These are phyloP conservation scores for Tokudaia muenninki DNA, from an alignment of 2,797 vertebrate species.

Conservation along the genomic window DNA sequence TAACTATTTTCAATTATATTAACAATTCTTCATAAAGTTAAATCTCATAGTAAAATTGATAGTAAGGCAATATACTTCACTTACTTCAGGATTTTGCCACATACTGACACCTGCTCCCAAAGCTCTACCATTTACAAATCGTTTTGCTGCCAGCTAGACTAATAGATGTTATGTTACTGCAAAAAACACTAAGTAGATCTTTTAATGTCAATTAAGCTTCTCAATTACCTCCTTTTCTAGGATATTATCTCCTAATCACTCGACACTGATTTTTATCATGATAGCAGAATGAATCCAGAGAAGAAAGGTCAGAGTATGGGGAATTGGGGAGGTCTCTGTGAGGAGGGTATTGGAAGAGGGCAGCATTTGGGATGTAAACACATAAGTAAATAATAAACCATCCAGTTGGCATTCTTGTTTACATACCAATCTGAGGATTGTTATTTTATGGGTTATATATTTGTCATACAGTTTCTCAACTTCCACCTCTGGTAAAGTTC, in stretches of 20 bases:
- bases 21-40: neutral
- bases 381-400: conserved; percentile 3
- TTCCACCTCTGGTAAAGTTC: conserved; percentile 17
- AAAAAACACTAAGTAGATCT: neutral
- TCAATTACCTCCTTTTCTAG: conserved; percentile 26
- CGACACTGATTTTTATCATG: neutral
- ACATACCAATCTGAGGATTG: conserved; percentile 1
- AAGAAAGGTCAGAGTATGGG: neutral
- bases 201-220: conserved; percentile 62
- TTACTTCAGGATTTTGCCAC: neutral
- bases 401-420: conserved; percentile 45
- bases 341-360: no score
- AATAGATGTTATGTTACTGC: neutral
- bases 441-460: neutral
- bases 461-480: neutral
- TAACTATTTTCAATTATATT: conserved; percentile 7
- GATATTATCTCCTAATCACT: neutral
- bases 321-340: neutral
- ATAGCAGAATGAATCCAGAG: neutral
- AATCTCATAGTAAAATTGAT: neutral
- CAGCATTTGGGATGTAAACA: neutral
- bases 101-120: neutral
- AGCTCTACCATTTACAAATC: conserved; percentile 21
- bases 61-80: neutral
- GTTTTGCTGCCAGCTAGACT: neutral